Conservation (phyloP, 2,888 invertebrate species). For the Amaurobius ferox region DNA sequence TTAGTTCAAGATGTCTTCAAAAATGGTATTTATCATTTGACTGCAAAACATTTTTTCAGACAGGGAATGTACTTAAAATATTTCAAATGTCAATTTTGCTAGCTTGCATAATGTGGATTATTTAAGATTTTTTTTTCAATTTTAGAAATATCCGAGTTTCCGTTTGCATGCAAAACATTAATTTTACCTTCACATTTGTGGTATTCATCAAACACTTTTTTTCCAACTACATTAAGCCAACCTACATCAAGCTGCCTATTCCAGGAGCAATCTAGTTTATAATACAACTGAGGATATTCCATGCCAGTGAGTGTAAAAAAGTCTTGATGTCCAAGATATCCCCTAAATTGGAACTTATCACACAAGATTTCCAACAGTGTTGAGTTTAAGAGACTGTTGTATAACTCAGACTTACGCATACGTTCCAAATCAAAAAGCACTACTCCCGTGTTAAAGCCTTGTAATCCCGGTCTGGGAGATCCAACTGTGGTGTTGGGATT, state of each 20-base stretch:
- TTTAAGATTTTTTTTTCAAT: no score
- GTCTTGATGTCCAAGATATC: conserved; percentile 89
- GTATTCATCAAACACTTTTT: conserved; percentile 84
- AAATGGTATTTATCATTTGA: no score
- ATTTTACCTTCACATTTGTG: conserved; percentile 83
- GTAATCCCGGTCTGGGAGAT: conserved; percentile 80
- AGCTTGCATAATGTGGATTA: no score
- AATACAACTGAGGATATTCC: conserved; percentile 85
- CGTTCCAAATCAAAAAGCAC: conserved; percentile 84
- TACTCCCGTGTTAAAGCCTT: conserved; percentile 89
- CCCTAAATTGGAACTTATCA: conserved; percentile 79
- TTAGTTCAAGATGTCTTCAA: no score
- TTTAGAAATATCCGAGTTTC: conserved; percentile 85
- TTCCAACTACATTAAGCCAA: conserved; percentile 87
- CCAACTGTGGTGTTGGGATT: conserved; percentile 83
- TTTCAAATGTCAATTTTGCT: no score
- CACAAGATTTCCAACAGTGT: conserved; percentile 76
- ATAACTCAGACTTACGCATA: conserved; percentile 82
- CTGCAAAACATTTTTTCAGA: no score
- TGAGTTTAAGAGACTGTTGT: conserved; percentile 79
- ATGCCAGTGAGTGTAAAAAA: conserved; percentile 85
- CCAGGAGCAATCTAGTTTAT: conserved; percentile 86
- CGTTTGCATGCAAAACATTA: conserved; percentile 86
- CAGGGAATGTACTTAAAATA: no score
- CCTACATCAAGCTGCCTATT: conserved; percentile 88